Conservation (phyloP, 2,888 invertebrate genomes). For the Dasypolia templi region DNA sequence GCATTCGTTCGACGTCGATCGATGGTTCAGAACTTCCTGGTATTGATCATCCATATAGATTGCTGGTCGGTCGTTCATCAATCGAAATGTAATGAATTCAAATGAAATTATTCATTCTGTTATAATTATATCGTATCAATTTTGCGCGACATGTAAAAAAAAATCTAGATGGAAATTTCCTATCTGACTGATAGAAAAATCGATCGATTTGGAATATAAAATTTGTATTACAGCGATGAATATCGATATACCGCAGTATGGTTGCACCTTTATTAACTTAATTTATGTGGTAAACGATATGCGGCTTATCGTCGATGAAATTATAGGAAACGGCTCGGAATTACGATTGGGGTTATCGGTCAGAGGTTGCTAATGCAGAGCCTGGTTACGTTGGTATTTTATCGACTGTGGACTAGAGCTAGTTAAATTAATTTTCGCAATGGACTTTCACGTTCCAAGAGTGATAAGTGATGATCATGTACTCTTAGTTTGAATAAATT, state of each 20-base stretch:
- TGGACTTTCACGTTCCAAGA: slow-evolving; percentile 37
- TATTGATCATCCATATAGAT: not conserved
- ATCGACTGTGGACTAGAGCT: not conserved
- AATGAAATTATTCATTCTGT: not conserved
- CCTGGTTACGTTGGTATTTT: slow-evolving; percentile 11
- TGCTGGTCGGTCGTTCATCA: not conserved
- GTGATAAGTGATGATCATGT: slow-evolving; percentile 15
- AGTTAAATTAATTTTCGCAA: slow-evolving; percentile 20
- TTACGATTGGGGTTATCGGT: slow-evolving; percentile 30
- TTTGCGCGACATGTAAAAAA: not conserved
- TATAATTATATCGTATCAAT: not conserved
- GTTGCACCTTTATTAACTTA: slow-evolving; percentile 31
- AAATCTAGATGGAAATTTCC: too few relatives aligned
- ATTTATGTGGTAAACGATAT: slow-evolving; percentile 39
- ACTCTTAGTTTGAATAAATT: not conserved
- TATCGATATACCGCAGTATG: not conserved
- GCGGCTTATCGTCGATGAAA: slow-evolving; percentile 22
- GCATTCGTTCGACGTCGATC: too few relatives aligned
- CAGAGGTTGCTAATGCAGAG: slow-evolving; percentile 35
- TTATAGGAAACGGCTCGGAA: slow-evolving; percentile 21
- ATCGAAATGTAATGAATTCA: not conserved
- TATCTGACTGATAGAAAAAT: not conserved
- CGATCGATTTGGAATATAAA: not conserved
- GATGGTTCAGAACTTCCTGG: too few relatives aligned
- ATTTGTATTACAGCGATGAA: not conserved